These are phyloP conservation scores for Holocentrus rufus DNA, from an alignment of 2,797 vertebrate genomes.

Conservation along the genomic window DNA sequence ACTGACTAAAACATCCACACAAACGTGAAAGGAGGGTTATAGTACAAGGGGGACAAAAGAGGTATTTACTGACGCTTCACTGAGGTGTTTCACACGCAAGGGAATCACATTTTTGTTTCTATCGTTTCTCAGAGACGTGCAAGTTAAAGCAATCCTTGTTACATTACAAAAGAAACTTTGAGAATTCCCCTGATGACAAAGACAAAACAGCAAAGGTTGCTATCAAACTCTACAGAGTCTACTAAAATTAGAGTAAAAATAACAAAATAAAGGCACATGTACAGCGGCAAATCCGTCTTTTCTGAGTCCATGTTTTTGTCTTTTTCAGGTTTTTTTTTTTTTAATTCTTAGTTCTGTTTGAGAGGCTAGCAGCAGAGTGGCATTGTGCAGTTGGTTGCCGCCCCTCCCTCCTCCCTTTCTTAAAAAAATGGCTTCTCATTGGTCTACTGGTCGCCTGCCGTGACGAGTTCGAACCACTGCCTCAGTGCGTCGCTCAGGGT, in stretches of 20 bases:
- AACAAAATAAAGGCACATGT: slow-evolving; percentile 82
- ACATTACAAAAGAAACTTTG: slow-evolving; percentile 54
- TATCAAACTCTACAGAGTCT: slow-evolving; percentile 62
- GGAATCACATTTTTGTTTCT: slow-evolving; percentile 64
- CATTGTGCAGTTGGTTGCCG: slow-evolving; percentile 56
- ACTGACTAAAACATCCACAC: slow-evolving; percentile 60
- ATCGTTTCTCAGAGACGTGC: slow-evolving; percentile 66
- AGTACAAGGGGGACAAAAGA: slow-evolving; percentile 53
- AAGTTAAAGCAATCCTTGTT: slow-evolving; percentile 66
- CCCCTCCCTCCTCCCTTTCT: slow-evolving; percentile 23
- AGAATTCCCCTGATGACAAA: slow-evolving; percentile 44
- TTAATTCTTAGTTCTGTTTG: slow-evolving; percentile 19
- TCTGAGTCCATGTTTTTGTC: slow-evolving; percentile 10
- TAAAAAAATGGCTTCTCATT: slow-evolving; percentile 37
- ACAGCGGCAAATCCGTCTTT: slow-evolving; percentile 68
- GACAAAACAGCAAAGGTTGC: slow-evolving; percentile 56
- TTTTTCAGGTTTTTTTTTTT: not conserved
- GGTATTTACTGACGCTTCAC: slow-evolving; percentile 67
- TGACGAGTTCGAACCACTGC: slow-evolving; percentile 98
- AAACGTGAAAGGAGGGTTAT: slow-evolving; percentile 13
- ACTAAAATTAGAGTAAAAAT: slow-evolving; percentile 68
- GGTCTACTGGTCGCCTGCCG: slow-evolving; percentile 83
- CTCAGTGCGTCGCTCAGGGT: slow-evolving; percentile 95
- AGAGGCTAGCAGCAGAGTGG: slow-evolving; percentile 66
- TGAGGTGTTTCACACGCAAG: slow-evolving; percentile 54